Base-by-base conservation (phyloP, 2,797 vertebrate species). In the Australoheros facetus region DNA sequence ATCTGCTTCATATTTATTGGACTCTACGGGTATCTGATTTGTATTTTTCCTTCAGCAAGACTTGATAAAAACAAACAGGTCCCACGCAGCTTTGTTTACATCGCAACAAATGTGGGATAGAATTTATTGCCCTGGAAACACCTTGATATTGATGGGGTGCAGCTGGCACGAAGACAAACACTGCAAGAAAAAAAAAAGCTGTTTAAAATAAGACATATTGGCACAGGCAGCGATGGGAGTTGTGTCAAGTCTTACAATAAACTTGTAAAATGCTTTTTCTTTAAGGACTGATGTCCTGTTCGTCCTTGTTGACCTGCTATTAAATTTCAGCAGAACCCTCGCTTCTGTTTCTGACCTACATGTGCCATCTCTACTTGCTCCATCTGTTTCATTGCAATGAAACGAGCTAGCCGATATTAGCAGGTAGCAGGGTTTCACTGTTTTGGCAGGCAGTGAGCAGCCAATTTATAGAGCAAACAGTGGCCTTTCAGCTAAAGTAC, bases 391-490 rank as follows among this genome's bases (percentile, higher is more conserved):
- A 83, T 79, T 60, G 75, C 54, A 42, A 59, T 23, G 6, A 79
- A 92, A 85, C 64, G 70, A 89, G 83, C 72, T 30, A 5, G 77
- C 51, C 32, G 77, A 84, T 88, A 80, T 87, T 62, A 85, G 75
- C 80, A 82, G 79, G 85, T 82, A 85, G 73, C 13, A n/a, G 60
- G 45, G 60, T 79, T 84, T 80, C 51, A 80, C 78, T 84, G 85
- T 85, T 81, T 80, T 82, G 85, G 86, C 86, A 88, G 83, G 70
- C 39, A 54, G 66, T 7, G 69, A 73, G 71, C 56, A 56, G 66
- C 69, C 56, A 82, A 75, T 89, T 80, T 77, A 56, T 73, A 78
- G 77, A 75, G 83, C 76, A 70, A 82, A 83, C 75, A 10, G 54
- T 9, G 64, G 79, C 78, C 77, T 82, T 60, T 84, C 74, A 86